These are phyloP conservation scores for Tigriopus californicus DNA, from an alignment of 2,888 invertebrate genomes.

Conservation along the genomic window DNA sequence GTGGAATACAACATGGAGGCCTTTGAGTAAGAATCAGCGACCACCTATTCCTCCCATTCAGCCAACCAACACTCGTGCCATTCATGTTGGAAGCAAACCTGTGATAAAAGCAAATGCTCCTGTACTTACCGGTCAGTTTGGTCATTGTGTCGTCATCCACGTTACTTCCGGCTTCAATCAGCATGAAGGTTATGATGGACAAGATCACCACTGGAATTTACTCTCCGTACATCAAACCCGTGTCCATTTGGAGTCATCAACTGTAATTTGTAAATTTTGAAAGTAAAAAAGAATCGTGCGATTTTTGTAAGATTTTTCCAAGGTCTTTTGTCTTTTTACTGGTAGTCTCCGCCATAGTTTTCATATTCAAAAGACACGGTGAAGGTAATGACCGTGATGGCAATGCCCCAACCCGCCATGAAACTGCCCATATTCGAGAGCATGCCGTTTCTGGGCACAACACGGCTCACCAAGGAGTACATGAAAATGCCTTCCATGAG, in stretches of 20 bases:
- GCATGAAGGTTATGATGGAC: background rate
- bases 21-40: too few relatives aligned
- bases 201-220: background rate
- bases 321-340: too few relatives aligned
- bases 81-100: too few relatives aligned
- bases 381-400: background rate
- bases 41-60: too few relatives aligned
- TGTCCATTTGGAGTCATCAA: conserved; percentile 1
- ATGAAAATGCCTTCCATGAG: background rate
- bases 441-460: conserved; percentile 1
- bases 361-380: conserved; percentile 9
- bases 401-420: background rate
- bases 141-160: conserved; percentile 1
- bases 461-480: background rate
- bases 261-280: background rate
- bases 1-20: too few relatives aligned
- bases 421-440: background rate
- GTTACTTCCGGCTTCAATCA: conserved; percentile 1
- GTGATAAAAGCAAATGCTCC: background rate
- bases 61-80: too few relatives aligned
- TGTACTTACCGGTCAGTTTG: background rate
- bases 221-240: background rate
- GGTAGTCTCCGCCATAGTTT: background rate
- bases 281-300: background rate
- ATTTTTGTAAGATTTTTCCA: background rate